Base-by-base conservation (phyloP, 2,113 vertebrate species). In the Nerophis lumbriciformis region DNA sequence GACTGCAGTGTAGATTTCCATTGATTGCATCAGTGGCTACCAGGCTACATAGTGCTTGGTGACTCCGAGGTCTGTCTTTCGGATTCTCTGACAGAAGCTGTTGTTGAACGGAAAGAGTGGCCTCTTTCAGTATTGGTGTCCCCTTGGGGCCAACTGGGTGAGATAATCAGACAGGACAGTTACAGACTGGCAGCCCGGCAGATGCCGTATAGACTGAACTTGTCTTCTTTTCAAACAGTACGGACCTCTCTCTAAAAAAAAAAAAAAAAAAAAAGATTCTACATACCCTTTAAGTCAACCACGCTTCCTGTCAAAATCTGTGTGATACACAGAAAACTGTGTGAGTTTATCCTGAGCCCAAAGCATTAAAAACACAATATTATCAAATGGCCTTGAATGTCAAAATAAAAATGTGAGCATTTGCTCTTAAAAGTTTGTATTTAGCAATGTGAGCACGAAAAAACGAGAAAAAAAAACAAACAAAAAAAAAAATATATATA, bases 71-170 rank as follows among this genome's bases (percentile, higher is more conserved):
- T 78, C 81, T 75, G 72, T 14, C 14, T 28, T 44, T 59, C n/a
- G 0, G 13, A 55, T 56, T 55, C 76, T 75, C 74, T 85, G 91
- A 91, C 88, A 89, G 90, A 90, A 88, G 88, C 90, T 91, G 90
- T 91, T 89, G 75, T 88, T 95, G 91, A 92, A 95, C 93, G 93
- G 87, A 88, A 88, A 86, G 88, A 86, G 79, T 79, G 88, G 88
- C 88, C 85, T 89, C 83, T 88, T 90, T 90, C 87, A 88, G 74
- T 77, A 75, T 59, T 81, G 78, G 77, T 82, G 88, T 91, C 89
- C 91, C 87, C 69, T 59, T 68, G 70, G 89, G 88, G 84, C 89
- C 90, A 85, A 82, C 78, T 68, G 82, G 75, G 80, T 86, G 72
- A 82, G 76, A 85, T 86, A 84, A 87, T 85, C 78, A 84, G 75